phyloP scores from a whole-genome alignment of 1,140 invertebrate genomes.

The Diorhabda elongata region DNA sequence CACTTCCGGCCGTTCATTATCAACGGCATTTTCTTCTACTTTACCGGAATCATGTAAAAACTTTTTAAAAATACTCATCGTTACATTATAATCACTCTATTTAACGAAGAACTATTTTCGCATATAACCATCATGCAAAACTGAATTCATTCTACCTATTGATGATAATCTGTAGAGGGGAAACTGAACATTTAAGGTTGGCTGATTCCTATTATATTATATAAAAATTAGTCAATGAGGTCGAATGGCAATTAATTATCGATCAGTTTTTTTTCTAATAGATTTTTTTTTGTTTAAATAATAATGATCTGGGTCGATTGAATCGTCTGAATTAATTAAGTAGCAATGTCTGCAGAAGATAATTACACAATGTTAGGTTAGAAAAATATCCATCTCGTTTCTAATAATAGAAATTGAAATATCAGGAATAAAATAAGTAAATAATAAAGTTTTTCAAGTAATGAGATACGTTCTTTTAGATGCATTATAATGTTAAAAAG shows the following conservation, averaged over 20 bases:
- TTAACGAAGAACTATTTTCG: background rate
- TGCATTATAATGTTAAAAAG: too few species aligned
- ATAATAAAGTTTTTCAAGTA: too few species aligned
- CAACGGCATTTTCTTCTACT: background rate
- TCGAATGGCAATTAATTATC: background rate
- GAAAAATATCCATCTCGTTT: too few species aligned
- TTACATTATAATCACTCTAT: background rate
- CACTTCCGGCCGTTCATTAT: background rate
- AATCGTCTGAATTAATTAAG: too few species aligned
- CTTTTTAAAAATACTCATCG: background rate
- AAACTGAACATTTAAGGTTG: conserved; percentile 6
- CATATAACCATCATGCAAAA: background rate
- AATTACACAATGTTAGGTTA: too few species aligned
- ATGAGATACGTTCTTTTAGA: too few species aligned
- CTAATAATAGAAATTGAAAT: too few species aligned
- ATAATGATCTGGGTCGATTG: too few species aligned
- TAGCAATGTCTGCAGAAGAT: too few species aligned
- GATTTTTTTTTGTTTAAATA: background rate
- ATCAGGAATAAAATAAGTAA: too few species aligned
- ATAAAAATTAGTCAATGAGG: conserved; percentile 9
- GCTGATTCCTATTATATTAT: conserved; percentile 9
- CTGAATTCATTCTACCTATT: background rate
- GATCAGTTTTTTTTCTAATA: background rate
- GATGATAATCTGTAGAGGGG: background rate
- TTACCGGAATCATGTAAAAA: background rate